phyloP scores from a whole-genome alignment of 92 coral and sea anemone species.

The Pocillopora grandis region DNA sequence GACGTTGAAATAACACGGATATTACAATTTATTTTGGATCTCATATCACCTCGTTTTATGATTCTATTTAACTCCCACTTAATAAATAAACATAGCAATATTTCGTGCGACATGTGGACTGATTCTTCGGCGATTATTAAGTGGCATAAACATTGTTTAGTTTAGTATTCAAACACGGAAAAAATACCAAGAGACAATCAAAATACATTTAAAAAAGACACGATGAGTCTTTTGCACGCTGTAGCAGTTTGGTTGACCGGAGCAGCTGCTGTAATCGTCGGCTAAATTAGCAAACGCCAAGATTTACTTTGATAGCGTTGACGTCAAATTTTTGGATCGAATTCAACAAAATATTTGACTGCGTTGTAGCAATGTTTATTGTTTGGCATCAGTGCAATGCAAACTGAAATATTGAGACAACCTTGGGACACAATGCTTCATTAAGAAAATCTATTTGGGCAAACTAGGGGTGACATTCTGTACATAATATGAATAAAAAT shows the following conservation, averaged over 20 bases:
- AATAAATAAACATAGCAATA: neutral
- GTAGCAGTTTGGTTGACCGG: too few species aligned
- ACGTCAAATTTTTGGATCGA: conserved; percentile 7
- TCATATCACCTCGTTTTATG: neutral
- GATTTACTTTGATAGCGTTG: neutral
- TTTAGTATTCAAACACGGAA: too few species aligned
- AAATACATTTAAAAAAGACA: too few species aligned
- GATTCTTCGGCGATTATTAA: neutral
- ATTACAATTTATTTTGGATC: neutral
- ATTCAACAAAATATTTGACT: conserved; percentile 16
- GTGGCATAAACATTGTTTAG: too few species aligned
- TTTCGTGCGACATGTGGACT: neutral
- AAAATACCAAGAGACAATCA: too few species aligned
- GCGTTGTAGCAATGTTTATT: neutral
- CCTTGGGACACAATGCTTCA: neutral
- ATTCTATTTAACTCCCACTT: neutral
- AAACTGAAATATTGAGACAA: neutral
- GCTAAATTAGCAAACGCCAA: neutral
- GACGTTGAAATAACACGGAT: neutral
- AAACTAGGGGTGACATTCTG: neutral
- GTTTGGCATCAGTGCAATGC: neutral
- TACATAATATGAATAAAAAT: neutral
- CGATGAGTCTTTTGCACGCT: too few species aligned
- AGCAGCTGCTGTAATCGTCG: neutral
- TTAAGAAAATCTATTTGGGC: conserved; percentile 2